Percentiles rank a stretch among this genome's conserved stretches.
Evolutionary conservation across 2,113 vertebrate species (phyloP).

Genomic region (Elanoides forficatus): DNA sequence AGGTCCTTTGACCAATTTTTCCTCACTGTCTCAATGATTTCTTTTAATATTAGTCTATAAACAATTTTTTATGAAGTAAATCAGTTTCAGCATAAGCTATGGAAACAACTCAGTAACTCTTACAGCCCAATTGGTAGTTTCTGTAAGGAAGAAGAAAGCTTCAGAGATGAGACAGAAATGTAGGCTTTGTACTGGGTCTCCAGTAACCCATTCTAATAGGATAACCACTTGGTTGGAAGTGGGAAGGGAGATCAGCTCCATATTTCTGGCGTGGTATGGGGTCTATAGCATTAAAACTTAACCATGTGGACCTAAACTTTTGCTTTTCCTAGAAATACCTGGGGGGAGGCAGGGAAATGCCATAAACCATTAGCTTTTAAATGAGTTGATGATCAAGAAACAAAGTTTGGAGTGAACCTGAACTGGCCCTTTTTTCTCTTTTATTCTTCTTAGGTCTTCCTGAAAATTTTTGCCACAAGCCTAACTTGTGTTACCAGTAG

Average conservation of each 20-base stretch:
- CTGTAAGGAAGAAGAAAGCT: neutral
- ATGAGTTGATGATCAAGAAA: neutral
- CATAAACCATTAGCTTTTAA: neutral
- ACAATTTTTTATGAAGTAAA: neutral
- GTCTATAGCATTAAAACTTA: neutral
- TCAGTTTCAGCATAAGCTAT: neutral
- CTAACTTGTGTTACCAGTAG: neutral
- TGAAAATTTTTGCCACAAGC: neutral
- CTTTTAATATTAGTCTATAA: neutral
- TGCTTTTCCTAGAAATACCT: neutral
- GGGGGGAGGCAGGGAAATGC: fast-evolving
- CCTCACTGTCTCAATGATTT: neutral
- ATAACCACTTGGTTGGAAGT: neutral
- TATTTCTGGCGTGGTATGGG: neutral
- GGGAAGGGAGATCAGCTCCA: neutral
- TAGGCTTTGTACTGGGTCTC: neutral
- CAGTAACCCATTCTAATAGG: neutral
- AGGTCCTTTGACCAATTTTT: neutral
- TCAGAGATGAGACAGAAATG: neutral
- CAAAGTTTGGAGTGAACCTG: neutral
- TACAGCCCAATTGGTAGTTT: neutral
- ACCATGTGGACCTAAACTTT: neutral
- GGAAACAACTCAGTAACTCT: neutral
- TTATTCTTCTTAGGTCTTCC: neutral
- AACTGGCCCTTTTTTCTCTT: neutral